Evolutionary conservation across 1,140 invertebrate genomes (phyloP), one percentile per base, ranked within the genome.

Genomic region (Drosophila erecta): DNA sequence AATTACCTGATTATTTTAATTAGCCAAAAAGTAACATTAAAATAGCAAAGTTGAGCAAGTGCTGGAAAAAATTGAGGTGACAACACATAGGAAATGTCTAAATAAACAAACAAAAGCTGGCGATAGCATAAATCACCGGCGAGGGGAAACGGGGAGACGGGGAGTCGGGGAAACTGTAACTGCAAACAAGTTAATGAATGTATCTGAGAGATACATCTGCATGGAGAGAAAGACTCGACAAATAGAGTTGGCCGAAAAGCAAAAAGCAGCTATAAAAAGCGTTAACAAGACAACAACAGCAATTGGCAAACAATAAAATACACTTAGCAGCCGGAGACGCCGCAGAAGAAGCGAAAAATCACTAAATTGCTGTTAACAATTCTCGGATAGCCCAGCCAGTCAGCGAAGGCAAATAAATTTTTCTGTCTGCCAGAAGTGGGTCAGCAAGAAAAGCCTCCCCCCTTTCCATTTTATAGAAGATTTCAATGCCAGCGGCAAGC

Each of bases 131-230:
- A 86, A 83, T 87, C 83, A 87, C 69, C 47, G 33, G 55, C 17
- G n/a, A 53, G 62, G 17, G 64, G 51, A 17, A n/a, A 30, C 30
- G 2, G n/a, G 37, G 1, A 4, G n/a, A 4, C 33, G 7, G 33
- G 33, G 0, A 49, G 2, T 5, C 14, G 6, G 53, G 30, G 12
- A 38, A 44, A 33, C 57, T 56, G 66, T 7, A 53, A 17, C 60
- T 76, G 76, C 80, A 79, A 85, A 84, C 81, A 64, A 85, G 83
- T 85, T 86, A 86, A 86, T 87, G 81, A 86, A 87, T 87, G 81
- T 83, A 87, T 86, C 81, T 83, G 79, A 47, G 37, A 83, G 70
- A 86, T 79, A 86, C 83, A 86, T 86, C 83, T 86, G 81, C 81
- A 87, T 85, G 38, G 71, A 20, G 70, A 57, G 58, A 59, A 76